Conservation (phyloP, 2,888 invertebrate genomes). For the Ashinkailepas kermadecensis region DNA sequence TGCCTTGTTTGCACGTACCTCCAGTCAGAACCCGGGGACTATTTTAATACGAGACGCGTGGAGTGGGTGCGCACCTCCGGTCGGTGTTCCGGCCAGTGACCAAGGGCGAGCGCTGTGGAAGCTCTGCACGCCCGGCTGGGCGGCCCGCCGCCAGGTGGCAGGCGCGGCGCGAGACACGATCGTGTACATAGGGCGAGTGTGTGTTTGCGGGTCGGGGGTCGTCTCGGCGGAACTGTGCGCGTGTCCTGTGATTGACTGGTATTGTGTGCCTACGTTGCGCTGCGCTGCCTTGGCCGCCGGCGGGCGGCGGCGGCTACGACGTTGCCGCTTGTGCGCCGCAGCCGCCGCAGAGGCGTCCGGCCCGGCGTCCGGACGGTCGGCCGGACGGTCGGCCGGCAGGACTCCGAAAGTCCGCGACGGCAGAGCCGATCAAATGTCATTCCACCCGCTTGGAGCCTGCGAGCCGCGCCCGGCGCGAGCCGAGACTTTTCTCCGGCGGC, state of each 20-base stretch:
- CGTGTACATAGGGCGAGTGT: not conserved
- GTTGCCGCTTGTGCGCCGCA: no score
- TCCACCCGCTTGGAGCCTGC: not conserved
- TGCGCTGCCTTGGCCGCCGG: no score
- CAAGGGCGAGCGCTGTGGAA: not conserved
- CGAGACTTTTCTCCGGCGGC: no score
- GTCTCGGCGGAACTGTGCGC: not conserved
- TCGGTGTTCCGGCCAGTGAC: not conserved
- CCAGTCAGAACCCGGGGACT: constrained; percentile 2
- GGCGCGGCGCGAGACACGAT: not conserved
- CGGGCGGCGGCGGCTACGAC: no score
- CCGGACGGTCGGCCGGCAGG: no score
- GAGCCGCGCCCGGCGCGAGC: no score
- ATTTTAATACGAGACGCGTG: constrained; percentile 3
- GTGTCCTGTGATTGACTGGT: not conserved
- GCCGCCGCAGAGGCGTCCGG: no score
- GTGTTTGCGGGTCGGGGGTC: not conserved
- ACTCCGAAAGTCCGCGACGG: not conserved
- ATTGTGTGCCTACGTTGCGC: not conserved
- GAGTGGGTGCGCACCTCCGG: not conserved
- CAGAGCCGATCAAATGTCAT: constrained; percentile 1
- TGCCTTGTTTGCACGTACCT: constrained; percentile 11
- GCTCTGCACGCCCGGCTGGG: not conserved
- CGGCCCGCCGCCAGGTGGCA: not conserved
- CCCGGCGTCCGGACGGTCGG: no score